Conservation (phyloP, 2,113 vertebrate species). For the Tyto alba region DNA sequence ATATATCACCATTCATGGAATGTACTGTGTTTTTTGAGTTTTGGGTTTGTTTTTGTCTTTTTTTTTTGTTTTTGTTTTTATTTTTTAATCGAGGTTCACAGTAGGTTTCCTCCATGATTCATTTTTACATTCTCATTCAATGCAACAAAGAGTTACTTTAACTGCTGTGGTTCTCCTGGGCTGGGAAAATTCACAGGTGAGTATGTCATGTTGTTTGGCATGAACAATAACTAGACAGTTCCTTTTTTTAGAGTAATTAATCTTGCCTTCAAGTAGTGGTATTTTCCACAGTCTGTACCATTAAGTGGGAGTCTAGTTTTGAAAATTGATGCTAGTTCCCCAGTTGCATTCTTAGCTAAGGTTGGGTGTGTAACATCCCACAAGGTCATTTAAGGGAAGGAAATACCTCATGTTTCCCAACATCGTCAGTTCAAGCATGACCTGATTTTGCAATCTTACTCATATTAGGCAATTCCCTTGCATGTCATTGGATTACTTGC, state of each 20-base stretch:
- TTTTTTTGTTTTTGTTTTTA: not conserved
- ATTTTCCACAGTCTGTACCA: conserved; percentile 5
- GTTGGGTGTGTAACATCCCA: not conserved
- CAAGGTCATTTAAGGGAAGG: conserved; percentile 66
- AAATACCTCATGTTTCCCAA: conserved; percentile 64
- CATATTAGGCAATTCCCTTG: conserved; percentile 50
- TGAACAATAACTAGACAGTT: not conserved
- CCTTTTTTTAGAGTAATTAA: conserved; percentile 44
- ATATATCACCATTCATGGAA: not conserved
- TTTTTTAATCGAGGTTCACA: not conserved
- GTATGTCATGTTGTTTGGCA: conserved; percentile 23
- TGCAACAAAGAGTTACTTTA: not conserved
- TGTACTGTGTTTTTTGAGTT: not conserved
- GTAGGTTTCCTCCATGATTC: not conserved
- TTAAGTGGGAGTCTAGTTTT: conserved; percentile 4
- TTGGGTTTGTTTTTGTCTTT: not conserved
- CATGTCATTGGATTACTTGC: conserved; percentile 53
- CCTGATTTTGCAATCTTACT: conserved; percentile 55
- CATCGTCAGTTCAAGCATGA: conserved; percentile 21
- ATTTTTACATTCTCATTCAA: conserved; percentile 14
- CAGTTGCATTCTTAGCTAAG: conserved; percentile 38
- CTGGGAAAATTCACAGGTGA: conserved; percentile 59
- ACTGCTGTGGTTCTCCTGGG: not conserved
- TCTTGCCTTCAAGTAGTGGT: conserved; percentile 1
- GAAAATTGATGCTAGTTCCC: conserved; percentile 21